These are phyloP conservation scores for Apodemus agrarius DNA, from an alignment of 2,797 vertebrate species.

Conservation along the genomic window DNA sequence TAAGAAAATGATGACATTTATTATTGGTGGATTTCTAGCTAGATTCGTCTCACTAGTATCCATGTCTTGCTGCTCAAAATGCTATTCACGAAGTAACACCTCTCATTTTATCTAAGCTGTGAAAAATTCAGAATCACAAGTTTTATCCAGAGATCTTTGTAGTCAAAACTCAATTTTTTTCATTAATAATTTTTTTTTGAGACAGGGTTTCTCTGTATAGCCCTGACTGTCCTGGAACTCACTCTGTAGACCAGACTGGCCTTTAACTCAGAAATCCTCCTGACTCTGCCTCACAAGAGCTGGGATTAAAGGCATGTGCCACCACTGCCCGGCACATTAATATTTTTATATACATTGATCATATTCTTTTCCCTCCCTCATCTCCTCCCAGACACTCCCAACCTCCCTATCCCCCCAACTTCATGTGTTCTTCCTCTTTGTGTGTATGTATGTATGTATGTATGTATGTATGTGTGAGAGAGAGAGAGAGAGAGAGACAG, in stretches of 20 bases:
- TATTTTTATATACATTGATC: background rate
- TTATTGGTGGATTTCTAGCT: constrained; percentile 3
- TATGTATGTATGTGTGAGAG: no score
- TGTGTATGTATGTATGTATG: no score
- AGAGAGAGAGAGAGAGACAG: no score
- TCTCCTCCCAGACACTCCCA: background rate
- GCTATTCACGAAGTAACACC: background rate
- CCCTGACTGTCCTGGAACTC: no score
- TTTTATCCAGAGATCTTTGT: background rate
- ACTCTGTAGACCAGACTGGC: no score
- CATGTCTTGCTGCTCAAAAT: background rate
- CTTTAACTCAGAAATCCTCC: no score
- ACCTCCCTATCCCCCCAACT: background rate
- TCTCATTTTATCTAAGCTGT: background rate
- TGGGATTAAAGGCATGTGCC: no score
- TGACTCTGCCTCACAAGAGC: no score
- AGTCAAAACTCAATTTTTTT: background rate
- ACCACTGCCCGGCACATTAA: no score
- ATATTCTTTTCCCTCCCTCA: background rate
- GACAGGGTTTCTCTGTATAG: no score
- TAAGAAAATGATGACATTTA: background rate
- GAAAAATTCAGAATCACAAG: background rate
- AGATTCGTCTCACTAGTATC: background rate
- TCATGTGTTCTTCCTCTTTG: background rate
- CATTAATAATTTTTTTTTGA: background rate